Conservation (phyloP, 1,140 invertebrate genomes). For the Dreissena rostriformis region DNA sequence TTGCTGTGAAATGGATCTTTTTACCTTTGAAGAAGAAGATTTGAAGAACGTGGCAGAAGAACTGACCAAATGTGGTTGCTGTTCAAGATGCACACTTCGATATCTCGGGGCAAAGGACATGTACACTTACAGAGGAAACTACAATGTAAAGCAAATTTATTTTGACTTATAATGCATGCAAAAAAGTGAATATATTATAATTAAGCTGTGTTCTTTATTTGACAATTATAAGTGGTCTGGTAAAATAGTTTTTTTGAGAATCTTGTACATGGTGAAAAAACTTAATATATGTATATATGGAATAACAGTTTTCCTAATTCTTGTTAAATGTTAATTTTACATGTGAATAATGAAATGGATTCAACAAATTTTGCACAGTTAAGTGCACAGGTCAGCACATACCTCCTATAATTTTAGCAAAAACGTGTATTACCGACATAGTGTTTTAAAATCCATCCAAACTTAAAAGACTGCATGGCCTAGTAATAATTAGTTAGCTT, state of each 20-base stretch:
- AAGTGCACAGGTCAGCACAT: no score
- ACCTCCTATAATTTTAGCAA: no score
- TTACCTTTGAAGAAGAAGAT: slow-evolving; percentile 19
- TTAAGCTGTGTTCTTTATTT: background rate
- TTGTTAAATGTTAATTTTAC: no score
- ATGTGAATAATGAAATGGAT: no score
- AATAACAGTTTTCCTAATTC: background rate
- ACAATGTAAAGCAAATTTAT: slow-evolving; percentile 10
- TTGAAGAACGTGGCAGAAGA: slow-evolving; percentile 6
- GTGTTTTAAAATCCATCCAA: no score
- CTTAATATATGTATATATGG: background rate
- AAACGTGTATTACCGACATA: no score
- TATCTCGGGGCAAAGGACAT: slow-evolving; percentile 60
- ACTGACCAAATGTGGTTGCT: slow-evolving; percentile 62
- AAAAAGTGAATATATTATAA: background rate
- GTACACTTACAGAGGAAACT: slow-evolving; percentile 32
- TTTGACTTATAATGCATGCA: background rate
- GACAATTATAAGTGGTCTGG: background rate
- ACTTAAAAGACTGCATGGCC: no score
- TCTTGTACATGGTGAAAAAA: background rate
- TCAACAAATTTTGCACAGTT: no score
- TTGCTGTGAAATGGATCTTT: background rate
- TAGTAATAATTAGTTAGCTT: no score
- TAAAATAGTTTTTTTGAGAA: background rate
- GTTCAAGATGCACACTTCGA: slow-evolving; percentile 60